These are phyloP conservation scores for Aphis gossypii DNA, from an alignment of 1,140 invertebrate genomes.

Conservation along the genomic window DNA sequence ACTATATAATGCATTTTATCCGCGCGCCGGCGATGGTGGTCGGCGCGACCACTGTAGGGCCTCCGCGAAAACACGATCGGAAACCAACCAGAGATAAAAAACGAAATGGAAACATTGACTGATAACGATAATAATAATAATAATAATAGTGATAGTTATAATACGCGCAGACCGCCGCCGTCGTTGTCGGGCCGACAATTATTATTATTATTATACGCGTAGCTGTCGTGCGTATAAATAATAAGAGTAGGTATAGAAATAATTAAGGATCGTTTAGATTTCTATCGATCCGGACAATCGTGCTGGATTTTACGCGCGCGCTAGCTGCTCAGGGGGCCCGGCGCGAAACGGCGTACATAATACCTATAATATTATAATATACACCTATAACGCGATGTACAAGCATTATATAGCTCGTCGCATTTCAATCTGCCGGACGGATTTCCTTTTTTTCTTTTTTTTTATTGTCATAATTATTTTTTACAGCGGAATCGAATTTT, in stretches of 20 bases:
- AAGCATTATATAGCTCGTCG: neutral
- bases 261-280: slow-evolving; percentile 46
- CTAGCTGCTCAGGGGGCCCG: neutral
- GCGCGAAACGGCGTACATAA: neutral
- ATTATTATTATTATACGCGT: neutral
- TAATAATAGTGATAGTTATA: neutral
- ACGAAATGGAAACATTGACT: neutral
- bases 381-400: too few relatives aligned
- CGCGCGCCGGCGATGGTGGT: neutral
- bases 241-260: neutral
- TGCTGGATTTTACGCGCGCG: neutral
- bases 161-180: neutral
- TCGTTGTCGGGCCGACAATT: neutral
- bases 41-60: neutral
- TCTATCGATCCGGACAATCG: slow-evolving; percentile 24
- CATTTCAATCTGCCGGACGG: neutral
- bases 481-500: neutral
- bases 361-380: neutral
- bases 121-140: neutral
- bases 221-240: slow-evolving; percentile 10
- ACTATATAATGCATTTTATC: neutral
- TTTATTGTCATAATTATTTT: neutral
- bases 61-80: slow-evolving; percentile 26
- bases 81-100: neutral
- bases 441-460: neutral